Evolutionary conservation across 2,113 vertebrate genomes (phyloP).

Genomic region (Varanus salvator): DNA sequence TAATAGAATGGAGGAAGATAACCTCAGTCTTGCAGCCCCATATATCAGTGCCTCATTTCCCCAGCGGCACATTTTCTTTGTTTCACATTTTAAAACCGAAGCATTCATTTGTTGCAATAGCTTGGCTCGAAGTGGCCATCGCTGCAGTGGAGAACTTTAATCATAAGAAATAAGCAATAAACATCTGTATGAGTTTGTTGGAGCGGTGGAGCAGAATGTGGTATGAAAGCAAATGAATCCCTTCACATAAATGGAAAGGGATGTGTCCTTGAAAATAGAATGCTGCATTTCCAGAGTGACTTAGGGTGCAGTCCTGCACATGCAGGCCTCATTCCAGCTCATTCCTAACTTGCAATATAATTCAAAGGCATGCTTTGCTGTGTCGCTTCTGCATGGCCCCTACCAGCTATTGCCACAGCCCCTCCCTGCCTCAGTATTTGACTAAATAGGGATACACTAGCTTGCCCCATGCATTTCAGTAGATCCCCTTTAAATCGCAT

Average conservation of each 20-base stretch:
- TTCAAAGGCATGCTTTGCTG: not conserved
- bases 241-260: conserved; percentile 44
- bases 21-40: conserved; percentile 53
- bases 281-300: not conserved
- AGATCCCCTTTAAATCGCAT: too few relatives aligned
- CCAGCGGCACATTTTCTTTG: conserved; percentile 53
- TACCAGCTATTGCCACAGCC: not conserved
- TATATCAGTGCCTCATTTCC: conserved; percentile 35
- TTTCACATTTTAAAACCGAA: conserved; percentile 67
- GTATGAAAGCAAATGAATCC: conserved; percentile 33
- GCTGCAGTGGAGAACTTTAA: conserved; percentile 57
- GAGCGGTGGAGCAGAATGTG: conserved; percentile 12
- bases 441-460: too few relatives aligned
- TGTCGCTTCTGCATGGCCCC: not conserved
- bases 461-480: too few relatives aligned
- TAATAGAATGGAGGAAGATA: conserved; percentile 41
- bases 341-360: not conserved
- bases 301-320: not conserved
- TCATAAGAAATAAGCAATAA: conserved; percentile 61
- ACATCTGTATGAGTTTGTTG: conserved; percentile 51
- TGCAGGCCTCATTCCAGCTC: not conserved
- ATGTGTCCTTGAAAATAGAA: conserved; percentile 12
- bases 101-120: conserved; percentile 50
- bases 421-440: not conserved
- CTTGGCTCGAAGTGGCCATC: conserved; percentile 44